These are phyloP conservation scores for Eulithis testata DNA, from an alignment of 2,888 invertebrate species.

Conservation along the genomic window DNA sequence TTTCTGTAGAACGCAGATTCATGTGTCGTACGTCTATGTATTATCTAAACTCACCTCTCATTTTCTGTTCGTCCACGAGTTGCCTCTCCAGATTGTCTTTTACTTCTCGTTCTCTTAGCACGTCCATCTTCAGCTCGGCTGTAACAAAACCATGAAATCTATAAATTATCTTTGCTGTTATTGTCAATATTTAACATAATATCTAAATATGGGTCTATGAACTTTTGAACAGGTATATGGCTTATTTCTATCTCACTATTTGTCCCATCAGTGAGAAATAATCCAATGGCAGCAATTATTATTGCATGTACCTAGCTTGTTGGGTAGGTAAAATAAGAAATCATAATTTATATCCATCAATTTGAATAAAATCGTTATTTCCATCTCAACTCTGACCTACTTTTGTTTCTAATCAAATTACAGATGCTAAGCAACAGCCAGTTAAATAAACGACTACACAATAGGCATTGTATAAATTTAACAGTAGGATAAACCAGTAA, in stretches of 20 bases:
- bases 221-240: too few species aligned
- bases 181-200: too few species aligned
- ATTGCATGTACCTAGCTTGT: too few species aligned
- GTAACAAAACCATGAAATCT: slow-evolving; percentile 65
- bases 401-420: slow-evolving; percentile 53
- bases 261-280: too few species aligned
- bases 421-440: slow-evolving; percentile 62
- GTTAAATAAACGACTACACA: slow-evolving; percentile 72
- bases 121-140: slow-evolving; percentile 99
- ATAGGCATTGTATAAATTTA: slow-evolving; percentile 80
- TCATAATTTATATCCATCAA: not conserved
- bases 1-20: not conserved
- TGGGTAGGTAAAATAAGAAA: not conserved
- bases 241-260: too few species aligned
- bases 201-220: too few species aligned
- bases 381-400: slow-evolving; percentile 32
- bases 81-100: slow-evolving; percentile 97
- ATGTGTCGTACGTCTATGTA: not conserved
- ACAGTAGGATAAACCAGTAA: slow-evolving; percentile 78
- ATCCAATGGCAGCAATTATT: too few species aligned
- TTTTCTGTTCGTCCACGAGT: slow-evolving; percentile 96
- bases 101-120: slow-evolving; percentile 95
- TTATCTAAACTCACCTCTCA: slow-evolving; percentile 90
- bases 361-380: slow-evolving; percentile 9
- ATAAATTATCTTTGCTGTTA: too few species aligned